Conservation (phyloP, 2,888 invertebrate species). For the Schizotus pectinicornis region DNA sequence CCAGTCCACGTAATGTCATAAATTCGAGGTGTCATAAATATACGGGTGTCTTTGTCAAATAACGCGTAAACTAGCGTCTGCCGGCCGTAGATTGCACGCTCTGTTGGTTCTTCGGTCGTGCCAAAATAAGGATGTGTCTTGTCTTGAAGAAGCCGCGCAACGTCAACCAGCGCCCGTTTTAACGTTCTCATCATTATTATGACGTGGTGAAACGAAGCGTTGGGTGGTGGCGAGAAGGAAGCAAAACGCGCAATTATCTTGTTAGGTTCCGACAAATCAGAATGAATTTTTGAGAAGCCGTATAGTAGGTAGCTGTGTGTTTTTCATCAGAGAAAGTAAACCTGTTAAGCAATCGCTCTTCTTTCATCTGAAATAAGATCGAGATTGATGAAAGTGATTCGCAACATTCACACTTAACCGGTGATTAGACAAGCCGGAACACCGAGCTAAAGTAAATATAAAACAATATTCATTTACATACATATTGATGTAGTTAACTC, state of each 20-base stretch:
- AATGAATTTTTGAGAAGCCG: background rate
- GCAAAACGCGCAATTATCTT: slow-evolving; percentile 2
- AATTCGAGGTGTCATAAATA: slow-evolving; percentile 15
- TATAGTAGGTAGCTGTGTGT: slow-evolving; percentile 11
- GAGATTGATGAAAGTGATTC: slow-evolving; percentile 44
- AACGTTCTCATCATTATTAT: slow-evolving; percentile 12
- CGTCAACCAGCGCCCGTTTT: background rate
- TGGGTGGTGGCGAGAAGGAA: background rate
- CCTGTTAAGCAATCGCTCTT: slow-evolving; percentile 9
- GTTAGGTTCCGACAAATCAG: background rate
- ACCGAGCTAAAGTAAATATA: slow-evolving; percentile 38
- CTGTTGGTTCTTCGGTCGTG: slow-evolving; percentile 23
- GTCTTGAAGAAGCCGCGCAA: background rate
- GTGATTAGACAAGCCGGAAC: slow-evolving; percentile 40
- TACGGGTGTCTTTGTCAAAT: slow-evolving; percentile 23
- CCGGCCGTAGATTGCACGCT: slow-evolving; percentile 29
- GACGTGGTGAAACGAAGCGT: slow-evolving; percentile 12
- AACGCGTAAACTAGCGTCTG: slow-evolving; percentile 28
- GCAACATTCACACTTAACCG: slow-evolving; percentile 41
- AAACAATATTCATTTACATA: slow-evolving; percentile 50
- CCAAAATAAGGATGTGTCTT: slow-evolving; percentile 19
- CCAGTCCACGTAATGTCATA: background rate
- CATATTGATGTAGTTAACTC: slow-evolving; percentile 47
- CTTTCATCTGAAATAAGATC: slow-evolving; percentile 32
- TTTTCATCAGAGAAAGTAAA: slow-evolving; percentile 7